Evolutionary conservation across 2,113 vertebrate genomes (phyloP).

Genomic region (Chauna torquata): DNA sequence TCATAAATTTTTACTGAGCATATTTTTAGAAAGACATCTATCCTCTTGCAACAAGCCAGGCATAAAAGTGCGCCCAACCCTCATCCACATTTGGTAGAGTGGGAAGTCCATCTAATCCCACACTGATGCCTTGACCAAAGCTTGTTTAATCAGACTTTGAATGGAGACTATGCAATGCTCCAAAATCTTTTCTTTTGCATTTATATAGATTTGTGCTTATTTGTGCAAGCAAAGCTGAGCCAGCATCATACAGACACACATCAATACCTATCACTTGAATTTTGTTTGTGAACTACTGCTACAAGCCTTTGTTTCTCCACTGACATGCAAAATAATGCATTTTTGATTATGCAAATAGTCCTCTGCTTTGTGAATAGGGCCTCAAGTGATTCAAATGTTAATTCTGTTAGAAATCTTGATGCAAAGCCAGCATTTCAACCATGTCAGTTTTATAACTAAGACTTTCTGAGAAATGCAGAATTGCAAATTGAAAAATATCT

Average conservation of each 20-base stretch:
- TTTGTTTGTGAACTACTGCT: neutral
- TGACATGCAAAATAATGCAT: slow-evolving; percentile 20
- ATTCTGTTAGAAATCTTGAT: slow-evolving; percentile 61
- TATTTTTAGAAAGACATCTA: neutral
- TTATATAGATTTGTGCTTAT: neutral
- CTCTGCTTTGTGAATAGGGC: slow-evolving; percentile 37
- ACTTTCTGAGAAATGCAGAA: slow-evolving; percentile 48
- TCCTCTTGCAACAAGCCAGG: neutral
- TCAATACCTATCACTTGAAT: neutral
- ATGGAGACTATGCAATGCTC: neutral
- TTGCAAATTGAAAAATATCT: slow-evolving; percentile 52
- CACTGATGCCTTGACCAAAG: neutral
- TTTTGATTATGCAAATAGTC: slow-evolving; percentile 39
- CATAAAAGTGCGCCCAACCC: neutral
- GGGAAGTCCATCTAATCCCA: neutral
- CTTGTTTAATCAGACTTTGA: neutral
- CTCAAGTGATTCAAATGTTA: slow-evolving; percentile 63
- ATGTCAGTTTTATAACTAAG: slow-evolving; percentile 26
- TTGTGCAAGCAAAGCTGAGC: neutral
- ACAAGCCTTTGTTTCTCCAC: neutral
- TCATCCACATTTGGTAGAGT: neutral
- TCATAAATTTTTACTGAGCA: neutral
- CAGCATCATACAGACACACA: neutral
- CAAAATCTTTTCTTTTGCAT: neutral
- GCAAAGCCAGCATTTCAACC: slow-evolving; percentile 57